A percentile compares a stretch with the other conserved stretches of the same genome.
Evolutionary conservation across 1,140 invertebrate species (phyloP).

Genomic region (Arctopsyche grandis): DNA sequence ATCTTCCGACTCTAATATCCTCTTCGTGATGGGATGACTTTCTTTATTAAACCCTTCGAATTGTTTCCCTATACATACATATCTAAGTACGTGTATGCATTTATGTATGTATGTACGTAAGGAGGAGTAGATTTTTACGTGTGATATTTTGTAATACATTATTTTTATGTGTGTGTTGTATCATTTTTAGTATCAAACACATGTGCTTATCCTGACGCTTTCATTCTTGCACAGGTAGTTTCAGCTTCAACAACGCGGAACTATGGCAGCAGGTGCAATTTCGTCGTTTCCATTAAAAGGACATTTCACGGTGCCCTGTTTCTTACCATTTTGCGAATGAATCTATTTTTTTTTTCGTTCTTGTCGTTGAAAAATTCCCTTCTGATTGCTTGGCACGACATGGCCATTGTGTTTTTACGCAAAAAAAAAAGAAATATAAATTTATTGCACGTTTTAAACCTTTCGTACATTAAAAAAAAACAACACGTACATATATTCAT

Average conservation of each 20-base stretch:
- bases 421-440: not conserved
- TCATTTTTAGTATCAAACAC: not conserved
- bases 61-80: too few relatives aligned
- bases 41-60: too few relatives aligned
- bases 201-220: not conserved
- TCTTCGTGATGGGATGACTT: too few relatives aligned
- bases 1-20: not conserved
- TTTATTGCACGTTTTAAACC: too few relatives aligned
- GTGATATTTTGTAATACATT: not conserved
- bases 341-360: slow-evolving; percentile 15
- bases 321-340: slow-evolving; percentile 27
- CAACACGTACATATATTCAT: too few relatives aligned
- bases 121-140: not conserved
- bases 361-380: not conserved
- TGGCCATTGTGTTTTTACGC: not conserved
- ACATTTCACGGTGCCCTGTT: slow-evolving; percentile 48
- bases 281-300: slow-evolving; percentile 50
- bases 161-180: not conserved
- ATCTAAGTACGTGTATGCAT: too few relatives aligned
- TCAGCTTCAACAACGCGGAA: slow-evolving; percentile 30
- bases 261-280: slow-evolving; percentile 45
- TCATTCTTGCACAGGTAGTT: slow-evolving; percentile 12
- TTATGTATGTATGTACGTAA: too few relatives aligned
- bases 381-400: not conserved
- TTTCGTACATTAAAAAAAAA: too few relatives aligned